Evolutionary conservation across 2,113 vertebrate genomes (phyloP), one percentile per base, ranked within the genome.

Genomic region (Myotis davidii): DNA sequence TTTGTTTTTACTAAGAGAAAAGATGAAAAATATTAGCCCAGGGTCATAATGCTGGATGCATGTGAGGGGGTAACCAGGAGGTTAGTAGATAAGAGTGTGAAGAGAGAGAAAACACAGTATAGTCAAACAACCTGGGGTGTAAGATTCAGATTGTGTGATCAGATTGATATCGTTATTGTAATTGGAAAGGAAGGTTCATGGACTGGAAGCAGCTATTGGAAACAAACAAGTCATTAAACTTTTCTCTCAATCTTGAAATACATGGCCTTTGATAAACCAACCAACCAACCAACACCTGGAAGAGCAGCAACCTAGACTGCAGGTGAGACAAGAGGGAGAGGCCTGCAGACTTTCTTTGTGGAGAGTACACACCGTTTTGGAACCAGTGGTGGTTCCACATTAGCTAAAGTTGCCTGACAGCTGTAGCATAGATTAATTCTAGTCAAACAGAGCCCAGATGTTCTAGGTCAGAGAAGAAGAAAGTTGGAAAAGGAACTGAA

Each of bases 161-260:
- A 34, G 23, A 74, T 74, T 72, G 29, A 17, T 88, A 59, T 23
- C 39, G 6, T 21, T 77, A 65, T 48, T 84, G 9, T 59, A 56
- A 70, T 3, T 74, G 9, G 29, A 17, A 50, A 85, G 17, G 42
- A 64, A 37, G 16, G 2, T 45, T 20, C 27, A 50, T 39, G 50
- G 21, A 61, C 18, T 84, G 52, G 42, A 92, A 52, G 27, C 54
- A 85, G 17, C 29, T 52, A 25, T 14, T 69, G 16, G 12, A 94
- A 84, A 16, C 27, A 95, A 89, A 74, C 37, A 91, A 52, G 3
- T 45, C n/a, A 61, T 76, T 29, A 9, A 90, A 21, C 5, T 92
- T 85, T 82, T 77, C 52, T 85, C 39, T 92, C 34, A 70, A 81
- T 8, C 70, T 91, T 92, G 45, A 94, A 84, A 88, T 39, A 29